Evolutionary conservation across 2,888 invertebrate species (phyloP), one percentile per base, ranked within the genome.

Genomic region (Muschampia plurimacula): DNA sequence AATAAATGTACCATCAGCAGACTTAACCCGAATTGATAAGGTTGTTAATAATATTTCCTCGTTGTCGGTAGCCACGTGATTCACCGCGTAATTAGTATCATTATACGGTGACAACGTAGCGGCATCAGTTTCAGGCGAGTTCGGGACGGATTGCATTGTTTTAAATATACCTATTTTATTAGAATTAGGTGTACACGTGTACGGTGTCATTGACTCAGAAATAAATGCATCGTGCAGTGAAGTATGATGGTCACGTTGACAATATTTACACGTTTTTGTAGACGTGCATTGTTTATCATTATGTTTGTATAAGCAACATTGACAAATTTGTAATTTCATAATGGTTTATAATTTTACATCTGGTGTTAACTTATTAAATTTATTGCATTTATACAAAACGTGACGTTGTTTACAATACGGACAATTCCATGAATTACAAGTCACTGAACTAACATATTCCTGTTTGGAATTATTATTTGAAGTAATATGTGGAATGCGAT

Each of bases 11-110:
- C 67, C 68, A 39, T 60, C 68, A 13, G 32, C n/a, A 3, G 68
- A n/a, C 28, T 49, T 57, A 0, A 62, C 28, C 7, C 12, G 12
- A 13, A 68, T 9, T 13, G 41, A 28, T 32, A 57, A 1, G 8
- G 68, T 68, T 12, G 60, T 36, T 10, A 68, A 15, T 7, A 68
- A 49, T 36, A 68, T 49, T 13, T 68, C 67, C n/a, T 67, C 67
- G 2, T 57, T 39, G 0, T 55, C 41, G 2, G 13, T 32, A n/a
- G 67, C 57, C 7, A 67, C 41, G 10, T 52, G 39, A 15, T 39
- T 52, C 0, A 66, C 52, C 0, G 32, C n/a, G 7, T 12, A n/a
- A 7, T 39, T 41, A 41, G 41, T 41, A 41, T 3, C 9, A 41
- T 41, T 9, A 7, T 9, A 7, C 6, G 15, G 10, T 32, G 32